A percentile compares a stretch with the other conserved stretches of the same genome.
Conservation (phyloP, 2,888 invertebrate genomes). For the Parnassius smintheus region DNA sequence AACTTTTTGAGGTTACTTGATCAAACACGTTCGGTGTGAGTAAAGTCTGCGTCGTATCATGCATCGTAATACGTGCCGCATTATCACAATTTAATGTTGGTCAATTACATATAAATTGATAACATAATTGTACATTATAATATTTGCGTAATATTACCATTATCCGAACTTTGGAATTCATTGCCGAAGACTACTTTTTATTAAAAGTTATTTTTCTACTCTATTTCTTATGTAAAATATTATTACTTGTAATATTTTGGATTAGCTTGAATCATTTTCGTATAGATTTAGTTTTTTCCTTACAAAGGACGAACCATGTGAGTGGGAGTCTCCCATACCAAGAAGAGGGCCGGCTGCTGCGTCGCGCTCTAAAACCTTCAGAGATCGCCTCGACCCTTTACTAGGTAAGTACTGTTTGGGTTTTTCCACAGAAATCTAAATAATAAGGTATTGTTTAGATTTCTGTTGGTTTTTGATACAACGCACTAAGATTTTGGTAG, state of each 20-base stretch:
- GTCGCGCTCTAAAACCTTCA: conserved; percentile 86
- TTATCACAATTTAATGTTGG: conserved; percentile 10
- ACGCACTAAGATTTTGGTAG: too few relatives aligned
- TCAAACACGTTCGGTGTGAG: conserved; percentile 23
- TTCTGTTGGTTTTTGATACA: background rate
- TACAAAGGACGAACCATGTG: conserved; percentile 64
- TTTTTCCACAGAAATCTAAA: too few relatives aligned
- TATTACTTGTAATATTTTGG: too few relatives aligned
- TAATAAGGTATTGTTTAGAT: too few relatives aligned
- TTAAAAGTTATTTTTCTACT: too few relatives aligned
- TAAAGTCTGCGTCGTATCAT: conserved; percentile 23
- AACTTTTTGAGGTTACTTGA: conserved; percentile 20
- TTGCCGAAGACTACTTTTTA: too few relatives aligned
- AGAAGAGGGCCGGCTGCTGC: conserved; percentile 61
- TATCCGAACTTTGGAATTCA: too few relatives aligned
- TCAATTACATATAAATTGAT: conserved; percentile 13
- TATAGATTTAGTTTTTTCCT: too few relatives aligned
- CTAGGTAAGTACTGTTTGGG: conserved; percentile 77
- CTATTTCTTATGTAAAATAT: too few relatives aligned
- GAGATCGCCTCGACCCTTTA: conserved; percentile 88
- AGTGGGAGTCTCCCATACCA: conserved; percentile 72
- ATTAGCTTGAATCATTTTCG: too few relatives aligned
- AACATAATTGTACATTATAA: conserved; percentile 4
- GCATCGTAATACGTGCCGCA: conserved; percentile 7
- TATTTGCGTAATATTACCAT: background rate